Base-by-base conservation (phyloP, 2,113 vertebrate genomes). In the Psettodes erumei region DNA sequence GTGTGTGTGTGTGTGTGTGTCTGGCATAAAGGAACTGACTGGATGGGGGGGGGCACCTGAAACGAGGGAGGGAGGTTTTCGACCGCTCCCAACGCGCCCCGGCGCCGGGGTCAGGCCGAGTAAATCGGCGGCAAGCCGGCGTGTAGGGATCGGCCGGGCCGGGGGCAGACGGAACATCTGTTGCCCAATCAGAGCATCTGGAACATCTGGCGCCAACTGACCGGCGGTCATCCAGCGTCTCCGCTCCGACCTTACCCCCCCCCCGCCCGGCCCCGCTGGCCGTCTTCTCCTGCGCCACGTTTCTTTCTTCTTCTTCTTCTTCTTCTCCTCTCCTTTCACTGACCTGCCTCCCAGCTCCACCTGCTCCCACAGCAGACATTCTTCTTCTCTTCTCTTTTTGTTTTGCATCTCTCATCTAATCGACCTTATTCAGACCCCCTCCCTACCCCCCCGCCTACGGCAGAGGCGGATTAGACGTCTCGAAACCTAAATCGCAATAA, bases 201-300 rank as follows among this genome's bases (percentile, higher is more conserved):
- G 71, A 91, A 87, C 88, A 91, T 87, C 87, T 93, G 87, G 79
- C 75, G 21, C 62, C 69, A 75, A 60, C n/a, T 75, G 77, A 88
- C 43, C 54, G 64, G 64, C 73, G 61, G 61, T 59, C 48, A 47
- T 74, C 75, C 30, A 54, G 72, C 75, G 45, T 47, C 64, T 84
- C 74, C 89, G 72, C 85, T 87, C 71, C 83, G 86, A 90, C 76
- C 84, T 85, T 61, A 62, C 61, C 58, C 59, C 63, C 69, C 67
- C 61, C 58, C 59, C 63, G 69, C 67, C 79, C 74, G n/a, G 80
- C 63, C 69, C 62, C 40, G 51, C 51, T 6, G 3, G 16, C 23
- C 50, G 62, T 38, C 35, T 47, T 77, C 45, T 58, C 55, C 21
- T 55, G 48, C 32, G 68, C 23, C 11, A 4, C 10, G 3, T 35